These are phyloP conservation scores for Caranx melampygus DNA, from an alignment of 2,113 vertebrate species.

Conservation along the genomic window DNA sequence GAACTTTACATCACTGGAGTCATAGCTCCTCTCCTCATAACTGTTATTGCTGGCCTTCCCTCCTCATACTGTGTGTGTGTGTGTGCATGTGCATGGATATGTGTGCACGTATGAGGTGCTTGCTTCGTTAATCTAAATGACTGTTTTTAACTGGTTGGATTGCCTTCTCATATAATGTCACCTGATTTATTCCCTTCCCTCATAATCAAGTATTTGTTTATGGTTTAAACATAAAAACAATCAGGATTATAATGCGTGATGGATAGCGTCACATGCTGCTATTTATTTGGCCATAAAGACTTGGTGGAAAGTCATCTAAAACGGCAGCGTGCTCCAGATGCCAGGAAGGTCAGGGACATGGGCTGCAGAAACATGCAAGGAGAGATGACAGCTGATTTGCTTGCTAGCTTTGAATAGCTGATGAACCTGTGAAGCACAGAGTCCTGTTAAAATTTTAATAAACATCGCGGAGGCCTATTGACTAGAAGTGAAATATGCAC, in stretches of 20 bases:
- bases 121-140: constrained; percentile 81
- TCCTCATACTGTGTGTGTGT: constrained; percentile 28
- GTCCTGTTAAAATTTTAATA: constrained; percentile 90
- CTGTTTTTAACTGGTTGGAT: constrained; percentile 71
- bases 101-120: constrained; percentile 7
- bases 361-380: constrained; percentile 68
- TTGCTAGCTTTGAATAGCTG: constrained; percentile 85
- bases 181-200: constrained; percentile 82
- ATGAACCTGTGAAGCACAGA: constrained; percentile 84
- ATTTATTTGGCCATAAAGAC: constrained; percentile 85
- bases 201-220: constrained; percentile 86
- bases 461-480: constrained; percentile 85
- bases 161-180: constrained; percentile 64
- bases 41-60: constrained; percentile 17
- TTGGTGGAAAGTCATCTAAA: constrained; percentile 79
- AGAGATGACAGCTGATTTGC: constrained; percentile 79
- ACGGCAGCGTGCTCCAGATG: constrained; percentile 67
- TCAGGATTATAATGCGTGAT: constrained; percentile 82
- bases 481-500: constrained; percentile 87
- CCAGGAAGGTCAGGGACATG: constrained; percentile 83
- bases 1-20: constrained; percentile 38
- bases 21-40: constrained; percentile 24
- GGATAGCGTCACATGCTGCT: constrained; percentile 78
- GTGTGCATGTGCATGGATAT: constrained; percentile 7
- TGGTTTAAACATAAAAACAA: constrained; percentile 85